Evolutionary conservation across 2,113 vertebrate genomes (phyloP), one percentile per base, ranked within the genome.

Genomic region (Pseudopodoces humilis): DNA sequence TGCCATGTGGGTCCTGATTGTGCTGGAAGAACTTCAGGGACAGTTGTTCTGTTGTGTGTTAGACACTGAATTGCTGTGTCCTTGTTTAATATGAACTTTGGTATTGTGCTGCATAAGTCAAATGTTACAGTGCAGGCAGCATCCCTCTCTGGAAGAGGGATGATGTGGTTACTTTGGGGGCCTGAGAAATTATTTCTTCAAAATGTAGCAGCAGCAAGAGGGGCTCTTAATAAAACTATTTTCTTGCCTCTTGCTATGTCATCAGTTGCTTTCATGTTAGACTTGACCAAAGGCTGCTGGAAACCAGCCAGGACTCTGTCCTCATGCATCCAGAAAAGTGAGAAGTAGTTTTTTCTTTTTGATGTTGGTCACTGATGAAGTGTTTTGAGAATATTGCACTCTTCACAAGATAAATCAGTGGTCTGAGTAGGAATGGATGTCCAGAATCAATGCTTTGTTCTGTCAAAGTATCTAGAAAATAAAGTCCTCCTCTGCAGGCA

Each of bases 1-100:
- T 92, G 92, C 88, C 83, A 60, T 31, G 91, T 90, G 80, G 67
- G n/a, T 95, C 76, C 80, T 92, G 41, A 24, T 86, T 90, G 76
- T 52, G 44, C 60, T 94, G 94, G 56, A 90, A 90, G 86, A 90
- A 81, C 72, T 81, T 90, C 33, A 77, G 60, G 86, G 80, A 52
- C 28, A 17, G 92, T 88, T 89, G 56, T 84, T 93, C 65, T 80
- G 65, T 65, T 81, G 52, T 65, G 27, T 65, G 47, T 74, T 81
- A 67, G 80, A 43, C 55, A 39, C 43, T 14, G 47, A 94, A 16
- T 20, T 84, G 55, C 63, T 27, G 20, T 67, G 55, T 55, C 35
- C 44, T 90, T 7, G 1, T 83, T 75, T 56, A n/a, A 71, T 70
- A 21, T 6, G 52, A 88, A 33, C 60, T 86, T 90, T 64, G 63